phyloP scores from a whole-genome alignment of 2,888 invertebrate species.

The Platycheirus albimanus region DNA sequence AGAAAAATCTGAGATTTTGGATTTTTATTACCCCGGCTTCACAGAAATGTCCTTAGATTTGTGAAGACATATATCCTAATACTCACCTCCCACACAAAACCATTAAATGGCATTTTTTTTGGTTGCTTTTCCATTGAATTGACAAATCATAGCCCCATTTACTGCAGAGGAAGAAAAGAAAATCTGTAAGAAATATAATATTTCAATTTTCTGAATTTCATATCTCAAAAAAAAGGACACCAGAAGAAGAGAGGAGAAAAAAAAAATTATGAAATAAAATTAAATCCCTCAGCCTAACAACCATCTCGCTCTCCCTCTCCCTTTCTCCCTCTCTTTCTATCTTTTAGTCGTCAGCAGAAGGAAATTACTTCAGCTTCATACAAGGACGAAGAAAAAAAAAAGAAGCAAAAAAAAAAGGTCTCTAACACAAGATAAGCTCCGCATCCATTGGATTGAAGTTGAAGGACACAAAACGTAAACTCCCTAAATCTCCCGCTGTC shows the following conservation, averaged over 20 bases:
- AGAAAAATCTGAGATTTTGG: too few species aligned
- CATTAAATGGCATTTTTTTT: conserved; percentile 40
- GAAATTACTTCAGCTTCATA: neutral
- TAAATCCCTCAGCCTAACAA: neutral
- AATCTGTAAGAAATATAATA: neutral
- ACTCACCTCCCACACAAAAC: neutral
- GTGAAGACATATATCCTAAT: neutral
- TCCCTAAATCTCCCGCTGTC: neutral
- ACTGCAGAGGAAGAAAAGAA: conserved; percentile 7
- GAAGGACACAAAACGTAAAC: conserved; percentile 35
- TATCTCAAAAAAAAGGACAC: neutral
- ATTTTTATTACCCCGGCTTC: conserved; percentile 5
- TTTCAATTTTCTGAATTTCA: conserved; percentile 36
- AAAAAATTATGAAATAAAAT: neutral
- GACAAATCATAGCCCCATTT: conserved; percentile 50
- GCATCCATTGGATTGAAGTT: conserved; percentile 10
- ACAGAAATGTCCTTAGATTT: neutral
- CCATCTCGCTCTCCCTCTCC: neutral
- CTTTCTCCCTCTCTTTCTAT: too few species aligned
- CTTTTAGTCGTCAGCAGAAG: conserved; percentile 19
- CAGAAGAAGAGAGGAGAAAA: neutral
- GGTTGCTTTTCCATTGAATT: conserved; percentile 25
- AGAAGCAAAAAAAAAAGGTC: conserved; percentile 5
- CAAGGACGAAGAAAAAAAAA: too few species aligned
- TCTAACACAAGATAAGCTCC: neutral